phyloP scores from a whole-genome alignment of 92 coral and sea anemone genomes.

The Plumapathes pennacea region DNA sequence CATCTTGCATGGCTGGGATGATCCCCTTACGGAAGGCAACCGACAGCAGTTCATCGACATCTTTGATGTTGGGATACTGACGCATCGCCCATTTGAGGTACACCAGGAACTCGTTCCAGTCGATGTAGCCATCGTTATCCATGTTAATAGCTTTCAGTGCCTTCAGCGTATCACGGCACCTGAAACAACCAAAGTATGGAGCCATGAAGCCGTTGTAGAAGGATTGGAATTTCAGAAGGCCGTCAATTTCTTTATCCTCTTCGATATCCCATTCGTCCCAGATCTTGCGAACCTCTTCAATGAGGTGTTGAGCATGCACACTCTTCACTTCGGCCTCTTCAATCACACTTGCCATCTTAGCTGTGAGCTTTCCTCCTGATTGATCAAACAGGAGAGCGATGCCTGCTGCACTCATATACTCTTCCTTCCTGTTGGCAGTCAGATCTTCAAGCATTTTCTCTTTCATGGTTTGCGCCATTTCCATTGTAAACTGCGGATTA shows the following conservation, averaged over 20 bases:
- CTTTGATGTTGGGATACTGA: constrained; percentile 43
- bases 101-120: constrained; percentile 63
- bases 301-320: constrained; percentile 26
- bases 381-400: constrained; percentile 55
- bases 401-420: constrained; percentile 56
- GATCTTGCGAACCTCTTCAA: constrained; percentile 44
- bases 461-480: constrained; percentile 25
- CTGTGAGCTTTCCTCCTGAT: constrained; percentile 48
- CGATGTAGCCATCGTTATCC: constrained; percentile 69
- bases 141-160: constrained; percentile 70
- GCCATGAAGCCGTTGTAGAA: constrained; percentile 79
- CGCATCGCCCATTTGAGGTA: constrained; percentile 59
- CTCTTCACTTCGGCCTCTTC: constrained; percentile 26
- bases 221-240: constrained; percentile 54
- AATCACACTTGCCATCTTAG: constrained; percentile 33
- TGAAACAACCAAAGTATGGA: constrained; percentile 73
- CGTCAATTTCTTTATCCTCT: constrained; percentile 38
- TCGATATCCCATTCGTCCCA: constrained; percentile 57
- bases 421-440: constrained; percentile 47
- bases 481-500: constrained; percentile 38
- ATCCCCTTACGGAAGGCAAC: constrained; percentile 63
- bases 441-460: constrained; percentile 53
- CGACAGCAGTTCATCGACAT: constrained; percentile 43
- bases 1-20: constrained; percentile 85
- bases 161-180: constrained; percentile 46